Evolutionary conservation across 2,797 vertebrate species (phyloP).

Genomic region (Falco naumanni): DNA sequence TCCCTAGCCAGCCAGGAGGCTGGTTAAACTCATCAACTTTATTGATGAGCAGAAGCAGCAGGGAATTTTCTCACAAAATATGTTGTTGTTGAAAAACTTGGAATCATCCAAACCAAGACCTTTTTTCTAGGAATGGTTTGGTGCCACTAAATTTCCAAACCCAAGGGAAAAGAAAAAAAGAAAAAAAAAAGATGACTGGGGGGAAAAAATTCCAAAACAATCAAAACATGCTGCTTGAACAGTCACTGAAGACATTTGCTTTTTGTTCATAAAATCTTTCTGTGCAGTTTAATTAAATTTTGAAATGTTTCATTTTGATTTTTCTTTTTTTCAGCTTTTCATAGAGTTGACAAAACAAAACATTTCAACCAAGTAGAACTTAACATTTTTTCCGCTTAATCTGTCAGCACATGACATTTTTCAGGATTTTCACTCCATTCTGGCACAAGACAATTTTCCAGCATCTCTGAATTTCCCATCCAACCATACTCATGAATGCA

Average conservation of each 20-base stretch:
- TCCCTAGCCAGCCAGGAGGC: constrained; percentile 28
- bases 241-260: not conserved
- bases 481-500: not conserved
- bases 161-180: not conserved
- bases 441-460: not conserved
- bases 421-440: not conserved
- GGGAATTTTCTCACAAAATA: constrained; percentile 59
- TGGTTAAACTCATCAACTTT: constrained; percentile 61
- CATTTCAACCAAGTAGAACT: not conserved
- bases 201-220: not conserved
- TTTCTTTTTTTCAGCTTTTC: constrained; percentile 22
- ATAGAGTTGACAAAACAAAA: not conserved
- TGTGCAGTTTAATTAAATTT: not conserved
- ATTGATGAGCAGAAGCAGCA: constrained; percentile 55
- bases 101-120: not conserved
- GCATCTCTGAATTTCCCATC: not conserved
- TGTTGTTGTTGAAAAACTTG: constrained; percentile 1
- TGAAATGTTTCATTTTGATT: not conserved
- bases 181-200: not conserved
- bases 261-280: constrained; percentile 29
- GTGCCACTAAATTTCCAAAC: constrained; percentile 23
- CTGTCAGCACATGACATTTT: constrained; percentile 7
- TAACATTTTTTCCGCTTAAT: not conserved
- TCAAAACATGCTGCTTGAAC: constrained; percentile 6
- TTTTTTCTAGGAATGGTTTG: not conserved